Evolutionary conservation across 2,113 vertebrate species (phyloP).

Genomic region (Pseudorasbora parva): DNA sequence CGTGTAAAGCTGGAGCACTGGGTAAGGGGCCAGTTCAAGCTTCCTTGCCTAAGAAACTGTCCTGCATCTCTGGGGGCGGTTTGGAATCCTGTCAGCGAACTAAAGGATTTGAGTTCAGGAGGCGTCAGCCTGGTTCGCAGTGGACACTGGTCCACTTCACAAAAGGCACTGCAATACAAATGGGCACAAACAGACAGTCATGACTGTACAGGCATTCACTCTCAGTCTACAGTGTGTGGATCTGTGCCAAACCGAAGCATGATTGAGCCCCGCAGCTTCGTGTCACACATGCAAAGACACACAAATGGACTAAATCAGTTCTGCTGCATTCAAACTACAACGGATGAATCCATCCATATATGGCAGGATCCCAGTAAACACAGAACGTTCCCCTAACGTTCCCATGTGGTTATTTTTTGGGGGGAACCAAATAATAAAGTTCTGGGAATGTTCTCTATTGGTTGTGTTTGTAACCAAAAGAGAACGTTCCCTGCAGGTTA

Average conservation of each 20-base stretch:
- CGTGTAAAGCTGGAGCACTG: slow-evolving; percentile 55
- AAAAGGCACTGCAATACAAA: slow-evolving; percentile 84
- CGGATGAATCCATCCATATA: not conserved
- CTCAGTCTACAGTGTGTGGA: slow-evolving; percentile 24
- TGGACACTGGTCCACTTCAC: slow-evolving; percentile 80
- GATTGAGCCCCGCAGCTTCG: not conserved
- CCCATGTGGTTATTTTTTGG: no score
- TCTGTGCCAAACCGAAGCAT: slow-evolving; percentile 18
- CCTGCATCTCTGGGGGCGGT: slow-evolving; percentile 80
- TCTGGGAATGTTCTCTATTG: no score
- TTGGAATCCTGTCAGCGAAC: slow-evolving; percentile 82
- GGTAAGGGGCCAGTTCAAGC: slow-evolving; percentile 61
- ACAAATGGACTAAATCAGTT: slow-evolving; percentile 8
- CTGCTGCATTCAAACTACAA: slow-evolving; percentile 17
- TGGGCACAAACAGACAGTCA: slow-evolving; percentile 69
- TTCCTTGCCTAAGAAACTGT: slow-evolving; percentile 84
- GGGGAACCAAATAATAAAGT: no score
- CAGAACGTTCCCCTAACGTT: no score
- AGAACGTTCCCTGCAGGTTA: no score
- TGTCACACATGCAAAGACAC: slow-evolving; percentile 11
- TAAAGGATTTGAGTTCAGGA: slow-evolving; percentile 83
- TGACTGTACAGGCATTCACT: slow-evolving; percentile 49
- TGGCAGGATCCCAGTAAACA: not conserved
- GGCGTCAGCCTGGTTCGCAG: slow-evolving; percentile 78
- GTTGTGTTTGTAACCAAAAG: no score